These are phyloP conservation scores for Molorchus minor DNA, from an alignment of 2,888 invertebrate genomes.

Conservation along the genomic window DNA sequence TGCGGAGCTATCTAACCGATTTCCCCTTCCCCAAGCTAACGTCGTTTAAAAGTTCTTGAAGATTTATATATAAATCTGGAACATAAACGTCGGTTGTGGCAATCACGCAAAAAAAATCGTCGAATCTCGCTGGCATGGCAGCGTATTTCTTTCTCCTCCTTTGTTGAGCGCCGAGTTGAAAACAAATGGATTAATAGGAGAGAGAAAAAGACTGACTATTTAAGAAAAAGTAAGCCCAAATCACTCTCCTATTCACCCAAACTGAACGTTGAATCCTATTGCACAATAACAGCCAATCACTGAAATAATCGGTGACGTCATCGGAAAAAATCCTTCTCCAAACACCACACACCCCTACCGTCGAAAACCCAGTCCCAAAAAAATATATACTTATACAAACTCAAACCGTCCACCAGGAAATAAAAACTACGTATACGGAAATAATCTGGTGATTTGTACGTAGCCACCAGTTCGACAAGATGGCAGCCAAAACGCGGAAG, in stretches of 20 bases:
- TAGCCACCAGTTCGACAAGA: conserved; percentile 53
- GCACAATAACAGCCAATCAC: too few species aligned
- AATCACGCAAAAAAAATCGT: conserved; percentile 6
- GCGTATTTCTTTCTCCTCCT: conserved; percentile 1
- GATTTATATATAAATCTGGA: neutral
- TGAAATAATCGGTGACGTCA: conserved; percentile 36
- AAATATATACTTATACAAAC: neutral
- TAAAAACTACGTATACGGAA: conserved; percentile 15
- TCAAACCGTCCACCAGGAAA: conserved; percentile 4
- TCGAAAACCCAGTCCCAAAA: too few species aligned
- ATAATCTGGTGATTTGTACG: conserved; percentile 14
- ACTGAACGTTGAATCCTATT: too few species aligned
- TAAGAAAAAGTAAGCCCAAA: conserved; percentile 54
- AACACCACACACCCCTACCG: conserved; percentile 11
- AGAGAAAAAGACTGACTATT: conserved; percentile 60
- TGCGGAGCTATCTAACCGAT: neutral
- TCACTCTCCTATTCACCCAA: conserved; percentile 58
- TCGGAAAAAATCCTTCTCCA: conserved; percentile 22
- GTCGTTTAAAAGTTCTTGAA: too few species aligned
- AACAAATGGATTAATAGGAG: conserved; percentile 57
- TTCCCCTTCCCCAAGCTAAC: neutral
- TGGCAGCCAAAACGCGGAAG: conserved; percentile 64
- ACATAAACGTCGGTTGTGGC: conserved; percentile 2
- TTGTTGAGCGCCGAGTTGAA: conserved; percentile 12
- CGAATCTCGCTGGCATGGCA: neutral